Base-by-base conservation (phyloP, 2,113 vertebrate genomes). In the Entelurus aequoreus region DNA sequence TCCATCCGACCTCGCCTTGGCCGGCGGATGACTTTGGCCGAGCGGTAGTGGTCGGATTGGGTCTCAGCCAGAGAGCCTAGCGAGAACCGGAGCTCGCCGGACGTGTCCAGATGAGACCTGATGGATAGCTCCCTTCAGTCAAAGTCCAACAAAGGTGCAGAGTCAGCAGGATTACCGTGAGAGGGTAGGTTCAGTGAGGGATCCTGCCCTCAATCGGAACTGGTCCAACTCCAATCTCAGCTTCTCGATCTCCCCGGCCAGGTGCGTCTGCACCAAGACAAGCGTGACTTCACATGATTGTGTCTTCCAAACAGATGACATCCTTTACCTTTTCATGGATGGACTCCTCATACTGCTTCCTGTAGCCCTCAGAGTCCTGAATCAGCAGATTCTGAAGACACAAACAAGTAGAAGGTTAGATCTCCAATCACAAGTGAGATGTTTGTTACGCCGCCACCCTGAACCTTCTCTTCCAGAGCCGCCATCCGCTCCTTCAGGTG, bases 401-500 rank as follows among this genome's bases (percentile, higher is more conserved):
- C 53, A 82, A 53, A 55, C 9, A 14, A 52, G 15, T 1, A 1
- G 3, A 12, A 49, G 35, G 28, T 59, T 8, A 36, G 28, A 37
- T 9, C 5, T 12, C 8, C 15, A 11, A 8, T 47, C 37, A 16
- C 3, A 46, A 38, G 1, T 21, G 12, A 54, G 37, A 16, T 21
- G 6, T 37, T 28, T 19, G 14, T 19, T 12, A 13, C 5, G 12
- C 15, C n/a, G 51, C 5, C 13, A 8, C 51, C 6, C 60, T 8
- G 71, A 13, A 98, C 97, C 94, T 99, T 99, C 65, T 99, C 97
- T 68, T 99, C 96, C 1, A 98, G 87, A 1, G 96, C 95, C 0
- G 97, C 93, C 96, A 98, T 99, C 49, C 97, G 92, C 81, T 99
- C 97, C 83, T 99, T 99, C 16, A 98, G 89, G 76, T 99, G 97